Evolutionary conservation across 2,113 vertebrate genomes (phyloP).

Genomic region (Neodontobutis hainanensis): DNA sequence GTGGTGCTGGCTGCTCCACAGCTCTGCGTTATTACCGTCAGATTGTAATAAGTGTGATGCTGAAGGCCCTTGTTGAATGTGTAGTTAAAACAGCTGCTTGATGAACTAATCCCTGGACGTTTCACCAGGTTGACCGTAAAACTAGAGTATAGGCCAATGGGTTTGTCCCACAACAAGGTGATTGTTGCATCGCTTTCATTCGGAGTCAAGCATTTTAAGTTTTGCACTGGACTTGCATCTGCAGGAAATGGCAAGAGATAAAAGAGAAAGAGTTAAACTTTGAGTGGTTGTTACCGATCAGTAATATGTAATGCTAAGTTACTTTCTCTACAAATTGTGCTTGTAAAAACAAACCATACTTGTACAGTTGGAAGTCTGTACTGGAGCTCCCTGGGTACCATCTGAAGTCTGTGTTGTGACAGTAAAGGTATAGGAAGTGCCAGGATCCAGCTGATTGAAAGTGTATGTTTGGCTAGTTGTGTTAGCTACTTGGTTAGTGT

Average conservation of each 20-base stretch:
- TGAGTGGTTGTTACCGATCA: too few relatives aligned
- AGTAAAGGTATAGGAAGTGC: constrained; percentile 60
- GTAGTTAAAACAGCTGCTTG: background rate
- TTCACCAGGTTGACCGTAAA: constrained; percentile 55
- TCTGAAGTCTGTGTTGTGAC: constrained; percentile 70
- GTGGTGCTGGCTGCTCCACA: constrained; percentile 62
- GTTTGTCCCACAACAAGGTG: constrained; percentile 76
- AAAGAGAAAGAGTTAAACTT: background rate
- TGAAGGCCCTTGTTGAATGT: constrained; percentile 50
- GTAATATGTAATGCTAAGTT: too few relatives aligned
- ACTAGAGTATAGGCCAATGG: constrained; percentile 60
- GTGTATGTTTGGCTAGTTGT: fast-evolving
- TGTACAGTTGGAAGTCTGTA: constrained; percentile 62
- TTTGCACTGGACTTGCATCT: constrained; percentile 59
- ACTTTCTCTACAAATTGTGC: background rate
- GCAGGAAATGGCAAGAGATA: constrained; percentile 28
- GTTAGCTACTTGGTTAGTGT: fast-evolving
- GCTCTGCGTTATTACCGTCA: constrained; percentile 77
- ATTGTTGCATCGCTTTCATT: constrained; percentile 66
- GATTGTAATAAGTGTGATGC: constrained; percentile 74
- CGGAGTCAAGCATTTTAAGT: constrained; percentile 55
- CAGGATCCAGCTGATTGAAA: constrained; percentile 61
- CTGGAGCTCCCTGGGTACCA: constrained; percentile 14
- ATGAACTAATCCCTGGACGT: fast-evolving
- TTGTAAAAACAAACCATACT: constrained; percentile 57